phyloP scores from a whole-genome alignment of 2,797 vertebrate genomes.

The Rhyacichthys aspro region DNA sequence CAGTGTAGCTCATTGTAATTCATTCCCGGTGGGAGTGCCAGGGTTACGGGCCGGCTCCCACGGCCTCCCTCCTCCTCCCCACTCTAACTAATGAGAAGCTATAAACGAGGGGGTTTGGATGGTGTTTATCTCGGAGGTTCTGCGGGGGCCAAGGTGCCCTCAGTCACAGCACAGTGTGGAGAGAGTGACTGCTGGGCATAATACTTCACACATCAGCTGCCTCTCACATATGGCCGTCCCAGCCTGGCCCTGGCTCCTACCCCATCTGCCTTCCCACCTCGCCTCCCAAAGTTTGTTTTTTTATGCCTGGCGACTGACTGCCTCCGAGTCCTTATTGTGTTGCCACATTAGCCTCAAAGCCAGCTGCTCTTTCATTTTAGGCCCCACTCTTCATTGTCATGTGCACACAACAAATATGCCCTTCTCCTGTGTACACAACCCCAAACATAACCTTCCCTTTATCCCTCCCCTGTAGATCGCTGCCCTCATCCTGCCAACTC shows the following conservation, averaged over 20 bases:
- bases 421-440: slow-evolving; percentile 27
- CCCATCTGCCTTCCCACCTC: slow-evolving; percentile 64
- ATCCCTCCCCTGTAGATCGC: slow-evolving; percentile 40
- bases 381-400: slow-evolving; percentile 53
- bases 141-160: slow-evolving; percentile 77
- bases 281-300: slow-evolving; percentile 60
- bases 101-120: slow-evolving; percentile 72
- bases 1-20: slow-evolving; percentile 59
- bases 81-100: slow-evolving; percentile 79
- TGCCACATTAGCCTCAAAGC: slow-evolving; percentile 41
- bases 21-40: slow-evolving; percentile 54
- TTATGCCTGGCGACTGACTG: slow-evolving; percentile 45
- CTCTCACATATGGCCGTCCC: slow-evolving; percentile 72
- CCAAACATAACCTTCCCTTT: slow-evolving; percentile 49
- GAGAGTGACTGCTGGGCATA: slow-evolving; percentile 73
- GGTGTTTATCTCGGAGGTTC: slow-evolving; percentile 64
- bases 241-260: slow-evolving; percentile 52
- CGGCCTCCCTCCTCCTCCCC: slow-evolving; percentile 50
- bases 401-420: slow-evolving; percentile 48
- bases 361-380: slow-evolving; percentile 32
- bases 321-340: slow-evolving; percentile 49
- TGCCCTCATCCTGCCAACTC: slow-evolving; percentile 62
- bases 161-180: slow-evolving; percentile 64
- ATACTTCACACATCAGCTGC: slow-evolving; percentile 81
- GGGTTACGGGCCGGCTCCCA: slow-evolving; percentile 44